Evolutionary conservation across 1,140 invertebrate genomes (phyloP), one percentile per base, ranked within the genome.

Genomic region (Aricia agestis): DNA sequence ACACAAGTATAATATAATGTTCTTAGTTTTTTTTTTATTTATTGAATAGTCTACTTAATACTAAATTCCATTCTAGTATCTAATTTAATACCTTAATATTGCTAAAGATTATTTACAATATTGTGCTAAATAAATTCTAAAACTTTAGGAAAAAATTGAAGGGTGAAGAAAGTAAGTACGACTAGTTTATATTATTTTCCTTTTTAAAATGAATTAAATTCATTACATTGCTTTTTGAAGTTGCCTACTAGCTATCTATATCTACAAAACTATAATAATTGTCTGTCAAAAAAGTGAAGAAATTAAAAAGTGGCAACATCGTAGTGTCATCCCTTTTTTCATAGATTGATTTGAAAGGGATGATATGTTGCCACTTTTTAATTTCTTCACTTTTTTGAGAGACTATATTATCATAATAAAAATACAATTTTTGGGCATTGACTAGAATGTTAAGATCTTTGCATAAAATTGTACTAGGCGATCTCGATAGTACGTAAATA

Each of bases 201-300:
- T 52, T 52, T 11, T 52, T 52, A 10, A 69, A 66, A 83, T 82
- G 82, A 84, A 84, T 84, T 78, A 68, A 71, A 82, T 84, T 84
- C 82, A 84, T 80, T 79, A 74, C 36, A 70, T 69, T 58, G 58
- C 36, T 63, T 36, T 69, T 61, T 68, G 36, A 18, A 63, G 17
- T 61, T 61, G 18, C 41, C 58, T 69, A 69, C 36, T 18, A 45
- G 32, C 32, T 69, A 61, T 61, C 31, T 69, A 58, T 59, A 63
- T 59, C 72, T 70, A 76, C 72, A 68, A 31, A 68, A 70, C 68
- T 72, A n/a, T n/a, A n/a, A n/a, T n/a, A n/a, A n/a, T n/a, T n/a
- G n/a, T n/a, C n/a, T n/a, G n/a, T n/a, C n/a, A n/a, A n/a, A n/a
- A n/a, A n/a, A n/a, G n/a, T n/a, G n/a, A n/a, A n/a, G n/a, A n/a